These are phyloP conservation scores for Ophioderma brevispina DNA, from an alignment of 35 echinoderm and acorn worm species.

Conservation along the genomic window DNA sequence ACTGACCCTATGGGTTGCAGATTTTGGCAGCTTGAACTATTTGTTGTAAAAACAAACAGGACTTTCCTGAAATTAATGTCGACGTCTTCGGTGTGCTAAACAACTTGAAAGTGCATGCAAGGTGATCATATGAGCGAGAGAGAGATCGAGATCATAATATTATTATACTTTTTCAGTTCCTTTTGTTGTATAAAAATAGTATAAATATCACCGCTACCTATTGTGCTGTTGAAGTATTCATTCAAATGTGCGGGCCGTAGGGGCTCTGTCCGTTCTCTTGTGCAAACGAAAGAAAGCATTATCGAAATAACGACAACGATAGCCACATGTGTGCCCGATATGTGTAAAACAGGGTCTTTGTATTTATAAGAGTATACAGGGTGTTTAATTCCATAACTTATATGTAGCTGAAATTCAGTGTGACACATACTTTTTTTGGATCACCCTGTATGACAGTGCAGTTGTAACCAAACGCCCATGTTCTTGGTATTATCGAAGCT, in stretches of 20 bases:
- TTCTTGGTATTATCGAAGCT: too few species aligned
- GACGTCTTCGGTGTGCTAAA: not conserved
- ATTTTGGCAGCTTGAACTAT: not conserved
- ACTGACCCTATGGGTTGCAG: not conserved
- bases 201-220: not conserved
- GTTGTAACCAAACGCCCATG: too few species aligned
- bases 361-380: not conserved
- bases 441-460: too few species aligned
- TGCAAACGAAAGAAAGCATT: not conserved
- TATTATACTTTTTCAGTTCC: not conserved
- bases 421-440: too few species aligned
- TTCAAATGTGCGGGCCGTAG: not conserved
- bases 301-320: not conserved
- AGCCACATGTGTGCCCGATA: not conserved
- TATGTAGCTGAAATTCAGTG: too few species aligned
- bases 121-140: not conserved
- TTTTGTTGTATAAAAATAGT: not conserved
- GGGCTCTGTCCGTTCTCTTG: not conserved
- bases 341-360: not conserved
- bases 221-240: not conserved
- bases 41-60: not conserved
- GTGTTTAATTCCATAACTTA: not conserved
- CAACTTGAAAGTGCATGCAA: not conserved
- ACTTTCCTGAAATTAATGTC: not conserved
- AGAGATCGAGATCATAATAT: not conserved